phyloP scores from a whole-genome alignment of 2,888 invertebrate genomes.

The Siphonodentalium dalli region DNA sequence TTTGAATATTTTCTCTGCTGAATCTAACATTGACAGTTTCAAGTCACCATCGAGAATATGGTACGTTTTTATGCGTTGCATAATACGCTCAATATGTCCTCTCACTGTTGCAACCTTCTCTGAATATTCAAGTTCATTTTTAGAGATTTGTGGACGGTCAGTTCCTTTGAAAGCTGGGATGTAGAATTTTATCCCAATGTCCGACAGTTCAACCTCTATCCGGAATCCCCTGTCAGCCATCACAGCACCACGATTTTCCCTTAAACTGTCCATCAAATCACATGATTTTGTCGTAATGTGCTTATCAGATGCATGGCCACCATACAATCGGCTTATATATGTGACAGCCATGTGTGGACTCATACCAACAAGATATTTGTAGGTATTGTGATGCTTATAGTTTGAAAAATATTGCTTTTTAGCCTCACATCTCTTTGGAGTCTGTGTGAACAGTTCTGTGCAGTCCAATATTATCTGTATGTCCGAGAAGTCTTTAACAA shows the following conservation, averaged over 20 bases:
- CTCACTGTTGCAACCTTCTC: slow-evolving; percentile 16
- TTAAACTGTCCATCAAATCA: slow-evolving; percentile 2
- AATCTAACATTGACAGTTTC: slow-evolving; percentile 16
- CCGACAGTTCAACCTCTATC: slow-evolving; percentile 5
- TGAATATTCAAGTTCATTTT: slow-evolving; percentile 2
- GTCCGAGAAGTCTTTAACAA: too few relatives aligned
- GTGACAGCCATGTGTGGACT: slow-evolving; percentile 19
- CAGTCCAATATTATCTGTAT: too few relatives aligned
- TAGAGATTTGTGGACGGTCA: slow-evolving; percentile 13
- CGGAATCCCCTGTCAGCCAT: slow-evolving; percentile 24
- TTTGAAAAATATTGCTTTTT: too few relatives aligned
- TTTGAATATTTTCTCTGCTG: slow-evolving; percentile 18
- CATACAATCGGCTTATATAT: slow-evolving; percentile 20
- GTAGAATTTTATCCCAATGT: slow-evolving; percentile 15
- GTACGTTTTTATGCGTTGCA: slow-evolving; percentile 14
- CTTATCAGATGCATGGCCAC: slow-evolving; percentile 21
- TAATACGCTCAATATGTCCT: slow-evolving; percentile 15
- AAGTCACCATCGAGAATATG: slow-evolving; percentile 14
- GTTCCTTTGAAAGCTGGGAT: slow-evolving; percentile 21
- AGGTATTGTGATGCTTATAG: slow-evolving; percentile 18
- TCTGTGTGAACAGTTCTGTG: too few relatives aligned
- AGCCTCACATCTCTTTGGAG: too few relatives aligned
- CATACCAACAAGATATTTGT: slow-evolving; percentile 22
- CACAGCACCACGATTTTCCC: slow-evolving; percentile 11
- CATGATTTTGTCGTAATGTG: slow-evolving; percentile 11